Evolutionary conservation across 1,140 invertebrate species (phyloP), one percentile per base, ranked within the genome.

Genomic region (Drosophila malerkotliana): DNA sequence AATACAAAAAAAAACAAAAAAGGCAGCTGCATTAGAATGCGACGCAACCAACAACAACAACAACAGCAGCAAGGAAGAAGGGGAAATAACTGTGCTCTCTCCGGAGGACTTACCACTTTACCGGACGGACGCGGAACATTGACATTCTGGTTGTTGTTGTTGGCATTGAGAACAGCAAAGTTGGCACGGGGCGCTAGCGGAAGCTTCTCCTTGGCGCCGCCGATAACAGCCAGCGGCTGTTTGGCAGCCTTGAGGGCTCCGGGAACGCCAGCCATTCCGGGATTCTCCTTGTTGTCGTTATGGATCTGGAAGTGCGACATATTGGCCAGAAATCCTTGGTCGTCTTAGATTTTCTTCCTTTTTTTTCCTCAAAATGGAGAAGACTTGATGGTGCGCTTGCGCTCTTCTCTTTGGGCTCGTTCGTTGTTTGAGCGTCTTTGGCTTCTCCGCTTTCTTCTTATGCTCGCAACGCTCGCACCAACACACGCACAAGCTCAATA

Each of bases 271-370:
- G 69, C 72, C 72, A 90, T 87, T 18, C 67, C 72, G 54, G 83
- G 73, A 52, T 80, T 84, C 74, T 93, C 93, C 82, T 95, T 95
- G 88, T 95, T 93, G 80, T 94, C 94, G 58, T 94, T 92, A 88
- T 93, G 93, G 55, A 94, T 93, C 72, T 93, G 91, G 79, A 94
- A 93, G 53, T 93, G 93, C 66, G 94, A 93, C 94, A 94, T 84
- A 44, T 69, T 66, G n/a, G 24, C 24, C 53, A 14, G 3, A 37
- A 41, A 63, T 64, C 56, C 48, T 45, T 41, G 32, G 1, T 6
- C 1, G 18, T 18, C 39, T 6, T 7, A 3, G 21, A 21, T 21
- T 21, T 3, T 51, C 58, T 68, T 26, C 52, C 1, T 41, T 15
- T 57, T 44, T 45, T 28, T 48, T 76, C 39, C 14, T 41, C 4